Evolutionary conservation across 2,797 vertebrate species (phyloP).

Genomic region (Esox lucius): DNA sequence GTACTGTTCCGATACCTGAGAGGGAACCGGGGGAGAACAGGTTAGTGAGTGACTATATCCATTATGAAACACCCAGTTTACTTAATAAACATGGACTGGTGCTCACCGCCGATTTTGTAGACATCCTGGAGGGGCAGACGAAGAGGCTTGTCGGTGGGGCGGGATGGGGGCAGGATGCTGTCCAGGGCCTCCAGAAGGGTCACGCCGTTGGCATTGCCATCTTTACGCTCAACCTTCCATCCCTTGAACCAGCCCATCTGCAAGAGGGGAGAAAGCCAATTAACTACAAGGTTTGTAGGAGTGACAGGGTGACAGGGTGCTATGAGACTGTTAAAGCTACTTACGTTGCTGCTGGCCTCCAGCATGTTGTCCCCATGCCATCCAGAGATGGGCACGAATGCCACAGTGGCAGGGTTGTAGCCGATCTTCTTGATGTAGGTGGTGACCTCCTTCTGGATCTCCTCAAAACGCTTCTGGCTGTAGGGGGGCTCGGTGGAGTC

Average conservation of each 20-base stretch:
- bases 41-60: too few relatives aligned
- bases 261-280: neutral
- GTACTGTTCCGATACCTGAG: slow-evolving; percentile 62
- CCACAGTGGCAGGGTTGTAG: slow-evolving; percentile 76
- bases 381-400: slow-evolving; percentile 80
- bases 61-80: neutral
- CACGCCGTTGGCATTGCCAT: slow-evolving; percentile 48
- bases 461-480: slow-evolving; percentile 77
- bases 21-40: neutral
- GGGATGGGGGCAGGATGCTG: slow-evolving; percentile 56
- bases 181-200: slow-evolving; percentile 66
- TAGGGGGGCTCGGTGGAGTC: slow-evolving; percentile 82
- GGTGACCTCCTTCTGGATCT: slow-evolving; percentile 81
- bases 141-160: slow-evolving; percentile 60
- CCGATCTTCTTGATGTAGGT: slow-evolving; percentile 85
- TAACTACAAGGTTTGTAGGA: neutral
- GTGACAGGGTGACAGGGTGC: neutral
- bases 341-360: slow-evolving; percentile 61
- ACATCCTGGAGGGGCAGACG: slow-evolving; percentile 62
- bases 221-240: slow-evolving; percentile 67
- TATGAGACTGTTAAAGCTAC: neutral
- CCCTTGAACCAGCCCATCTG: slow-evolving; percentile 71
- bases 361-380: slow-evolving; percentile 73
- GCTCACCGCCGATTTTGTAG: slow-evolving; percentile 66
- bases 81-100: neutral